phyloP scores from a whole-genome alignment of 2,888 invertebrate species.

The Laspeyria flexula region DNA sequence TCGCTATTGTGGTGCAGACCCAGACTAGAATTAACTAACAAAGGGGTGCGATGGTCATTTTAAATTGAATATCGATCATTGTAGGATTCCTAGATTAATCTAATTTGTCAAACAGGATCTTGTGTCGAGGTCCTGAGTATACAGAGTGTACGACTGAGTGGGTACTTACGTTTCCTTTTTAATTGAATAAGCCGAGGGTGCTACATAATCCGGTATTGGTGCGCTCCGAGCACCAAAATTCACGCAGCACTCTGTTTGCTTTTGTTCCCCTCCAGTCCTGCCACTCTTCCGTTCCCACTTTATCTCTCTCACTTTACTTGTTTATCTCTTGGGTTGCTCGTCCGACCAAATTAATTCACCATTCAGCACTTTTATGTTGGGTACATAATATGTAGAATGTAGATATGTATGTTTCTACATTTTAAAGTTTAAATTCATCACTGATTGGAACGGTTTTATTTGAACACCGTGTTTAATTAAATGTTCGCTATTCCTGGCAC shows the following conservation, averaged over 20 bases:
- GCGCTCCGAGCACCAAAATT: constrained; percentile 63
- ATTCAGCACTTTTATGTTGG: constrained; percentile 5
- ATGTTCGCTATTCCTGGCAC: constrained; percentile 55
- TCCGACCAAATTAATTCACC: constrained; percentile 12
- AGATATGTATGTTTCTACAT: constrained; percentile 12
- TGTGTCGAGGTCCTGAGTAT: constrained; percentile 61
- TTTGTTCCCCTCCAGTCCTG: constrained; percentile 50
- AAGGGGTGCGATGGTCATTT: neutral
- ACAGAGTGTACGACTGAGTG: constrained; percentile 57
- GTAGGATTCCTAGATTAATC: constrained; percentile 42
- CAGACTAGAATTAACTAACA: too few species aligned
- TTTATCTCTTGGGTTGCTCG: constrained; percentile 25
- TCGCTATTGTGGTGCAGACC: too few species aligned
- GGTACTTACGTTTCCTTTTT: constrained; percentile 67
- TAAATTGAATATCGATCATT: neutral
- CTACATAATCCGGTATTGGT: constrained; percentile 66
- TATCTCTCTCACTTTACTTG: constrained; percentile 41
- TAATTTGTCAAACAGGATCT: constrained; percentile 60
- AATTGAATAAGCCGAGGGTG: constrained; percentile 77
- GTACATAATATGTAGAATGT: too few species aligned
- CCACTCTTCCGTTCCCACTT: constrained; percentile 56
- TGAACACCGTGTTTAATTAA: constrained; percentile 62
- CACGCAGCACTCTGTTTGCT: constrained; percentile 62
- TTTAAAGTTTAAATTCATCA: constrained; percentile 28
- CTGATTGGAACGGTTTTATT: constrained; percentile 50